A percentile compares a stretch with the other conserved stretches of the same genome.
phyloP scores from a whole-genome alignment of 2,888 invertebrate species.

The Thereva nobilitata region DNA sequence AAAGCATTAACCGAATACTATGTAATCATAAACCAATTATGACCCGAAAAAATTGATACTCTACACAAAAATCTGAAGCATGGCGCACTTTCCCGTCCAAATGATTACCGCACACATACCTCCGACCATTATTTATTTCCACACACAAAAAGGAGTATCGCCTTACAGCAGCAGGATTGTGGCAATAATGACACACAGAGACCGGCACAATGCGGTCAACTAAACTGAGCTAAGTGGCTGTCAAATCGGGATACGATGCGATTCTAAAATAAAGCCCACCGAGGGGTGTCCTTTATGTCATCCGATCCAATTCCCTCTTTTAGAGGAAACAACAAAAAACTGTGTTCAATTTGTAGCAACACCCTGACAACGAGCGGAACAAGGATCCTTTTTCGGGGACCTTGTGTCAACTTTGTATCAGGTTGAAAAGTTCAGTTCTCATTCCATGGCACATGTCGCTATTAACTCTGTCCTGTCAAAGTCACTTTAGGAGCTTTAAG shows the following conservation, averaged over 20 bases:
- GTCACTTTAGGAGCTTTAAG: conserved; percentile 32
- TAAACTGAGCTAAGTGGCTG: conserved; percentile 36
- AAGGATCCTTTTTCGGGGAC: not conserved
- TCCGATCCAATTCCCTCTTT: conserved; percentile 25
- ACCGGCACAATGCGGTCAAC: conserved; percentile 32
- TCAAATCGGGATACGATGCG: conserved; percentile 33
- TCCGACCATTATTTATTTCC: no score
- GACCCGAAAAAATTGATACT: conserved; percentile 22
- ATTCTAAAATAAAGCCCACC: conserved; percentile 29
- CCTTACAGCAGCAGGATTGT: conserved; percentile 6
- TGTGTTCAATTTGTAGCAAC: not conserved
- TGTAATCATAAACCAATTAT: conserved; percentile 36
- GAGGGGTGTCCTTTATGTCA: conserved; percentile 11
- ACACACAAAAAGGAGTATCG: conserved; percentile 10
- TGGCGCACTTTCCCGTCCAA: not conserved
- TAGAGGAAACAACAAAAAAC: conserved; percentile 23
- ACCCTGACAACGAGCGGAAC: not conserved
- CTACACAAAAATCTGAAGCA: not conserved
- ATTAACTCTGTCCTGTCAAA: conserved; percentile 24
- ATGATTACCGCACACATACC: no score
- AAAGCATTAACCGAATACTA: conserved; percentile 5
- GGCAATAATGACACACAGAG: conserved; percentile 4
- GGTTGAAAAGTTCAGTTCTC: conserved; percentile 21
- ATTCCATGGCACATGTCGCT: conserved; percentile 3
- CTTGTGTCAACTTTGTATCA: conserved; percentile 7